These are phyloP conservation scores for Synodontis membranacea DNA, from an alignment of 2,113 vertebrate species.

Conservation along the genomic window DNA sequence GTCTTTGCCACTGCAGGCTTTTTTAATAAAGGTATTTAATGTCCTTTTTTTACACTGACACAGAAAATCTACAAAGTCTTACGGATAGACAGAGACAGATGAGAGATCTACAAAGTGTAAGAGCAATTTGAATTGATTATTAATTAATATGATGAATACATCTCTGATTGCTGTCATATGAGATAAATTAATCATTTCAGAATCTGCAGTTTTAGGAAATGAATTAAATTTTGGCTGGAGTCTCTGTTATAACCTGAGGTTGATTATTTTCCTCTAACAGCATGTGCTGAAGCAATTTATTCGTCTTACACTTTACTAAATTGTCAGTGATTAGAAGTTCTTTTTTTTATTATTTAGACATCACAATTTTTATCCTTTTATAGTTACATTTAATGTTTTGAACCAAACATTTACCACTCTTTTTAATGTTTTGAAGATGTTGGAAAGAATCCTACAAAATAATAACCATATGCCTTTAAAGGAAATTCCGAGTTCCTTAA, in stretches of 20 bases:
- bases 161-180: background rate
- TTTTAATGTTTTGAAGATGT: background rate
- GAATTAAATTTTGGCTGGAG: background rate
- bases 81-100: no score
- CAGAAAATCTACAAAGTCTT: conserved; percentile 28
- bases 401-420: no score
- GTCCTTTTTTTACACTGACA: background rate
- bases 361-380: background rate
- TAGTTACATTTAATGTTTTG: background rate
- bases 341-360: background rate
- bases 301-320: background rate
- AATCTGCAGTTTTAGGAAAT: background rate
- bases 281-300: background rate
- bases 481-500: no score
- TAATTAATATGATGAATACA: background rate
- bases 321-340: background rate
- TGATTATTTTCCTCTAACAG: background rate
- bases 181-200: background rate
- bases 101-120: background rate
- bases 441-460: background rate
- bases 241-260: background rate
- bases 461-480: background rate
- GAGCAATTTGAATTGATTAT: conserved; percentile 25
- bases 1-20: conserved; percentile 2
- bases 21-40: conserved; percentile 18